Conservation (phyloP, 2,888 invertebrate species). For the Allygus modestus region DNA sequence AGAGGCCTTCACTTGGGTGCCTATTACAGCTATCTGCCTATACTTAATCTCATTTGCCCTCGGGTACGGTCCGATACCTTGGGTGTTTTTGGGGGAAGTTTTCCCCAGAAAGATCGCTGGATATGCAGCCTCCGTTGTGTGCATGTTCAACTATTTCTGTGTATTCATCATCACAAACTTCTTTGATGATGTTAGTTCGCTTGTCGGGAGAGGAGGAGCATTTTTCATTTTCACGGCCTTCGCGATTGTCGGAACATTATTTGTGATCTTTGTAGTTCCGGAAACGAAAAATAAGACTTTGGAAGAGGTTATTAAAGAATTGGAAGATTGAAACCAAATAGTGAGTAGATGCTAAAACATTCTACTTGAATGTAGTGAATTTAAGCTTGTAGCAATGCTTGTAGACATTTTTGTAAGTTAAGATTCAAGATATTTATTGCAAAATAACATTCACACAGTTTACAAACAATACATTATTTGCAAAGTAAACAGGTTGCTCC, state of each 20-base stretch:
- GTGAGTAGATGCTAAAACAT: no score
- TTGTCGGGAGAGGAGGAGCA: conserved; percentile 73
- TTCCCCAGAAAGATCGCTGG: conserved; percentile 89
- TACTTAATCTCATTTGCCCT: conserved; percentile 90
- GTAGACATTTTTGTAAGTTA: no score
- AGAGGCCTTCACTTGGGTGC: conserved; percentile 77
- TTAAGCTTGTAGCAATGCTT: no score
- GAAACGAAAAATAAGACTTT: conserved; percentile 77
- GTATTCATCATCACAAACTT: conserved; percentile 86
- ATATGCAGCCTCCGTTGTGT: conserved; percentile 86
- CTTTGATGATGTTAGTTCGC: conserved; percentile 79
- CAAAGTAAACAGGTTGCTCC: no score
- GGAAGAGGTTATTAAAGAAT: conserved; percentile 75
- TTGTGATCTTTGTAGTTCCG: conserved; percentile 82
- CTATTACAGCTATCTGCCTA: conserved; percentile 84
- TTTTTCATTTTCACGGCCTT: conserved; percentile 87
- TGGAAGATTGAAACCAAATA: neutral
- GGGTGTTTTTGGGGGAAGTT: conserved; percentile 91
- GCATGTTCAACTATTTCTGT: conserved; percentile 89
- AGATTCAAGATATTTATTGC: no score
- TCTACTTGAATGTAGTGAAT: no score
- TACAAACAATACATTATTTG: no score
- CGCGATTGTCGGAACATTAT: conserved; percentile 81
- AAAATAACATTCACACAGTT: no score
- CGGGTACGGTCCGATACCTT: conserved; percentile 90